Base-by-base conservation (phyloP, 1,140 invertebrate species). In the Ceratina japonica region DNA sequence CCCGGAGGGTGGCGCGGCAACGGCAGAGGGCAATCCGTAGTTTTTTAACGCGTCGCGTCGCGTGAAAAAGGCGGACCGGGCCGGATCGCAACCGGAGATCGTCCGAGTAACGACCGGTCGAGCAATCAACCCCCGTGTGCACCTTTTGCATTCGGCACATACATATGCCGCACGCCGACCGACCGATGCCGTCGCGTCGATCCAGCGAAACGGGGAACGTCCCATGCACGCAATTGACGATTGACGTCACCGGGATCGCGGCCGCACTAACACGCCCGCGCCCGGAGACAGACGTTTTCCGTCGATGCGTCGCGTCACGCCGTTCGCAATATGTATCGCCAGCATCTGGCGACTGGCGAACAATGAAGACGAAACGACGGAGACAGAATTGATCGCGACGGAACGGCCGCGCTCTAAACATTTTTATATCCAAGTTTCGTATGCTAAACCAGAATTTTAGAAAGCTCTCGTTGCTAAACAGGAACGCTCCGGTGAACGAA, bases 101-200 rank as follows among this genome's bases (percentile, higher is more conserved):
- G 62, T 65, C 54, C 70, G 52, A 15, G 24, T 79, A 74, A 79
- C 65, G 70, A 79, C 31, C 58, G 75, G 37, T 20, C 56, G 3
- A 44, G 74, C 31, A 7, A 44, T 44, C 37, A 44, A 44, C 37
- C 37, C 37, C 37, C 37, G n/a, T 49, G 15, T 69, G 37, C 64
- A 75, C 15, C 52, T 75, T 69, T 69, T 75, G 74, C 64, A 59
- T 68, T 27, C 22, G 64, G 10, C 64, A 59, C 64, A 75, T n/a
- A n/a, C n/a, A n/a, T n/a, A n/a, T n/a, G n/a, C n/a, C n/a, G n/a
- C n/a, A n/a, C n/a, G n/a, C n/a, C n/a, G n/a, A n/a, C 44, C 44
- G 71, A 16, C 12, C 37, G 22, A 51, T 68, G 13, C 37, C n/a
- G 22, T 7, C 27, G 16, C 20, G 10, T n/a, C 51, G 18, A 22